These are phyloP conservation scores for Elegia similella DNA, from an alignment of 2,888 invertebrate genomes.

Conservation along the genomic window DNA sequence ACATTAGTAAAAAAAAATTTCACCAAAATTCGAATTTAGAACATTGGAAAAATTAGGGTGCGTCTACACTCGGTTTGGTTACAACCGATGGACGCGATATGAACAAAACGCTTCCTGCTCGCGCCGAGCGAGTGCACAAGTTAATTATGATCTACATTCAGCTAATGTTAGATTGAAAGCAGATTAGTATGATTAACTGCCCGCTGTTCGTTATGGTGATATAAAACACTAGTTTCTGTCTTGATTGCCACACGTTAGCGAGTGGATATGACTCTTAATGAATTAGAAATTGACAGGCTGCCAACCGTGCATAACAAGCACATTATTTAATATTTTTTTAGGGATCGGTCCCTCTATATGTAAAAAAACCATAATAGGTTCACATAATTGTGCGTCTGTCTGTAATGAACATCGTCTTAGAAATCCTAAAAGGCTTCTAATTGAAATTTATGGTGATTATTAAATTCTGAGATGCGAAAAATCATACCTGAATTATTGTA, in stretches of 20 bases:
- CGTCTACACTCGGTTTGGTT: slow-evolving; percentile 43
- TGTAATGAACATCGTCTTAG: no score
- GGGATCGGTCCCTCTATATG: no score
- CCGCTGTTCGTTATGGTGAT: slow-evolving; percentile 47
- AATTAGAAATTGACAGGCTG: no score
- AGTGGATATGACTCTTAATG: not conserved
- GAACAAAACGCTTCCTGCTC: slow-evolving; percentile 71
- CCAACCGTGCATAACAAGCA: no score
- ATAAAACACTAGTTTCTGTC: slow-evolving; percentile 34
- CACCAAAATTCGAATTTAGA: slow-evolving; percentile 19
- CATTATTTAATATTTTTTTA: no score
- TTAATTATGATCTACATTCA: slow-evolving; percentile 70
- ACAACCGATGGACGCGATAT: slow-evolving; percentile 60
- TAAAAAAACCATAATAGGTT: no score
- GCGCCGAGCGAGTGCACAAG: slow-evolving; percentile 56
- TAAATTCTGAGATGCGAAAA: no score
- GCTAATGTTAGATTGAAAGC: slow-evolving; percentile 58
- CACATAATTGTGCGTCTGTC: no score
- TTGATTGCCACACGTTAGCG: not conserved
- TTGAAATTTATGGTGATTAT: no score
- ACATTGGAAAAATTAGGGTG: slow-evolving; percentile 44
- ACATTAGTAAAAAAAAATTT: slow-evolving; percentile 13
- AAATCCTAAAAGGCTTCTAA: no score
- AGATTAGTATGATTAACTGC: slow-evolving; percentile 69
- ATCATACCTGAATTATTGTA: no score